Base-by-base conservation (phyloP, 1,140 invertebrate species). In the Homarus americanus region DNA sequence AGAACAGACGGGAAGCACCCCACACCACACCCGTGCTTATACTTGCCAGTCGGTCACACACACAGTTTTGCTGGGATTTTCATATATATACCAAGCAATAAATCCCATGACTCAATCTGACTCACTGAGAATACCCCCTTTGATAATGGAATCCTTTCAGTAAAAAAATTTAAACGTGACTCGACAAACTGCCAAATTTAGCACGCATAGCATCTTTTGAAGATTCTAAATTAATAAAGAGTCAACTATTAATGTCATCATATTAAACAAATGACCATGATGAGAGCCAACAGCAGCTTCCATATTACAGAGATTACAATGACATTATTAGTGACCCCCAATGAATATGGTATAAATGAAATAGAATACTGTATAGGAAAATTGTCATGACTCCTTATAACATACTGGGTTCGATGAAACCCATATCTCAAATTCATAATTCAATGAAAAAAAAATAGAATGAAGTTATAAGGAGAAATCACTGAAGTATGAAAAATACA, bases 1-100 rank as follows among this genome's bases (percentile, higher is more conserved):
- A 90, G 87, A 90, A 82, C 80, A 90, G 86, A 88, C 76, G 76
- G 76, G 86, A 90, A 83, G 87, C 79, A 83, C 79, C 79, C 79
- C 87, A 90, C 87, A 83, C 87, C 87, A 90, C 79, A 82, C 79
- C 49, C 32, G 79, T 38, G 44, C 78, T 44, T n/a, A 58, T 38
- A 53, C 87, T 75, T 53, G 79, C 44, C 87, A 90, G 87, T 75
- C 44, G 75, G 69, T 80, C 75, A 49, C 24, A 28, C 12, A 58
- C 53, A 15, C 17, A 20, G 44, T 58, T 20, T 58, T 58, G 4
- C 53, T 58, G 53, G 53, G 15, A 58, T 58, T 58, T 4, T 58
- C 53, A 58, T 58, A 20, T 58, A 3, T 20, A 58, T 58, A 20
- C 12, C 1, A 58, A 58, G 53, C 20, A 58, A 24, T 58, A 58